Evolutionary conservation across 2,113 vertebrate species (phyloP), one percentile per base, ranked within the genome.

Genomic region (Gymnogyps californianus): DNA sequence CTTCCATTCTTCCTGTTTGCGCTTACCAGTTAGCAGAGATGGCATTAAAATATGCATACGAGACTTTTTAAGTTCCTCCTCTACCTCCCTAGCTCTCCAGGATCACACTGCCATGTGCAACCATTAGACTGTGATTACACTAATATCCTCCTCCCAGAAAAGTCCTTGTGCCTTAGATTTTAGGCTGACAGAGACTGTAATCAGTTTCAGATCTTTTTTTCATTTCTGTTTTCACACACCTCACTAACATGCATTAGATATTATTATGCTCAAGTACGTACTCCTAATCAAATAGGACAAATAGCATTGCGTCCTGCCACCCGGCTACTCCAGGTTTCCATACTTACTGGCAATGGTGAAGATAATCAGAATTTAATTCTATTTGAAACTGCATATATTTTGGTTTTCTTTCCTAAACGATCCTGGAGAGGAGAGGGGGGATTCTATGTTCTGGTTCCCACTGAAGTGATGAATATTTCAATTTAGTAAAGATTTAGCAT

Each of bases 301-400:
- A 62, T 0, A 72, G 13, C 38, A 72, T 3, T 42, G 61, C 0
- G 0, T 61, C 29, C 36, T 29, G 62, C 19, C 38, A 58, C 31
- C 15, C 7, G 4, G 32, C 57, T 75, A 32, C 49, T 76, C 61
- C 70, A 76, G 38, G 25, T 34, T 92, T 77, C 69, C 54, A 47
- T 11, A 42, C n/a, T 21, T 55, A 51, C 10, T 34, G 52, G n/a
- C 38, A 46, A 10, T 2, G 47, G 17, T 20, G 47, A 88, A 67
- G 32, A 58, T 25, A 86, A 55, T 83, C 32, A 64, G 32, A 85
- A 88, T 49, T n/a, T 16, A 64, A 38, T 80, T 47, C 19, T 51
- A 55, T 55, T 55, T 55, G 38, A 79, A 94, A 89, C 18, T 6
- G 28, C 38, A 51, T 10, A 6, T 47, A 47, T 72, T 74, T 79